phyloP scores from a whole-genome alignment of 1,140 invertebrate species.

The Harpegnathos saltator region DNA sequence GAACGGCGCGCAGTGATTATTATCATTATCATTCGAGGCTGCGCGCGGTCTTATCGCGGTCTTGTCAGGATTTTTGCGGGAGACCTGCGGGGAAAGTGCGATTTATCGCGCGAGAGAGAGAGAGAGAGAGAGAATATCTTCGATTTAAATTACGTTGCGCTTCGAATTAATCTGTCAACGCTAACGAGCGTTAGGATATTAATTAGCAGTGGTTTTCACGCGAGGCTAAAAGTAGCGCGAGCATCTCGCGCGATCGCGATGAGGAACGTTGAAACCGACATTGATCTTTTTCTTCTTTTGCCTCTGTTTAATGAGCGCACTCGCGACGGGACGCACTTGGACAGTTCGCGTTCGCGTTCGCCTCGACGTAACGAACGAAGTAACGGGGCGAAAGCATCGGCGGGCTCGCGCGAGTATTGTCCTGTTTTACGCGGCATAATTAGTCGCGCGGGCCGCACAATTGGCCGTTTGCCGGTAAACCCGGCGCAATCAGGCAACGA shows the following conservation, averaged over 20 bases:
- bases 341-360: background rate
- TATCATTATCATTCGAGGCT: slow-evolving; percentile 41
- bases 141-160: too few species aligned
- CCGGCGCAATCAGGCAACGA: background rate
- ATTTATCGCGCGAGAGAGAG: too few species aligned
- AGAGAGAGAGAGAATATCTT: background rate
- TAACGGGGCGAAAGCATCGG: slow-evolving; percentile 19
- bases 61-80: too few species aligned
- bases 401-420: slow-evolving; percentile 6
- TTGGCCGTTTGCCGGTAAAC: background rate
- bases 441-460: slow-evolving; percentile 4
- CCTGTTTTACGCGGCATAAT: slow-evolving; percentile 32
- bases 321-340: background rate
- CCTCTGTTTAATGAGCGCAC: background rate
- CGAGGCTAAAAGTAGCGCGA: too few species aligned
- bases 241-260: too few species aligned
- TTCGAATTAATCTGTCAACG: too few species aligned
- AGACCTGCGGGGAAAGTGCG: too few species aligned
- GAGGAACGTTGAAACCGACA: too few species aligned
- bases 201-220: too few species aligned
- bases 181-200: too few species aligned
- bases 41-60: too few species aligned
- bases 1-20: slow-evolving; percentile 33
- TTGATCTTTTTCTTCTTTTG: background rate
- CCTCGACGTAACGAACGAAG: background rate